Conservation (phyloP, 1,140 invertebrate genomes). For the Bombus balteatus region DNA sequence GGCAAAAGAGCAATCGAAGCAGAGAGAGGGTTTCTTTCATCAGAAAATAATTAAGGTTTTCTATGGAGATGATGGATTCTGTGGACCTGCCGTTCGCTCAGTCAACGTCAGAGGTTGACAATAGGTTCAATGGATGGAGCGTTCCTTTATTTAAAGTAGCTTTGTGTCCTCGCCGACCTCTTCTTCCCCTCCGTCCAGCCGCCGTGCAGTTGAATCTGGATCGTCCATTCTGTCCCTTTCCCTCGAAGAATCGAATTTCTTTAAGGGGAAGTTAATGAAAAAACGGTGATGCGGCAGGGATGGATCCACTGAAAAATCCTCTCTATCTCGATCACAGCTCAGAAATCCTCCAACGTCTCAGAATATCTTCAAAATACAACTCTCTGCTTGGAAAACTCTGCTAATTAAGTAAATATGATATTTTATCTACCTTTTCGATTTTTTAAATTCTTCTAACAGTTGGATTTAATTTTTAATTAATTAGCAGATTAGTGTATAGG, state of each 20-base stretch:
- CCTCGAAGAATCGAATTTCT: constrained; percentile 49
- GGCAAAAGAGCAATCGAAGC: constrained; percentile 9
- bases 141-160: constrained; percentile 84
- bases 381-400: neutral
- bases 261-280: constrained; percentile 56
- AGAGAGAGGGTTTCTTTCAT: constrained; percentile 78
- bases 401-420: neutral
- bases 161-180: constrained; percentile 79
- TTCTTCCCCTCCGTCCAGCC: constrained; percentile 58
- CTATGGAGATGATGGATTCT: constrained; percentile 82
- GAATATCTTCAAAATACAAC: neutral
- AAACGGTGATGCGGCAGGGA: constrained; percentile 45
- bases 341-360: too few relatives aligned
- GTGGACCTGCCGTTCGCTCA: constrained; percentile 79
- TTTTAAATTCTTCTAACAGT: too few relatives aligned
- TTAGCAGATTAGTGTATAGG: too few relatives aligned
- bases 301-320: constrained; percentile 5
- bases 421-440: neutral
- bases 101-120: constrained; percentile 83
- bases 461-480: too few relatives aligned
- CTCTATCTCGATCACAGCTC: neutral
- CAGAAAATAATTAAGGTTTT: constrained; percentile 84
- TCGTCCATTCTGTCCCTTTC: constrained; percentile 47
- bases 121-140: constrained; percentile 82
- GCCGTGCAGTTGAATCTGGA: constrained; percentile 67